Evolutionary conservation across 2,113 vertebrate genomes (phyloP), one percentile per base, ranked within the genome.

Genomic region (Galbula dea): DNA sequence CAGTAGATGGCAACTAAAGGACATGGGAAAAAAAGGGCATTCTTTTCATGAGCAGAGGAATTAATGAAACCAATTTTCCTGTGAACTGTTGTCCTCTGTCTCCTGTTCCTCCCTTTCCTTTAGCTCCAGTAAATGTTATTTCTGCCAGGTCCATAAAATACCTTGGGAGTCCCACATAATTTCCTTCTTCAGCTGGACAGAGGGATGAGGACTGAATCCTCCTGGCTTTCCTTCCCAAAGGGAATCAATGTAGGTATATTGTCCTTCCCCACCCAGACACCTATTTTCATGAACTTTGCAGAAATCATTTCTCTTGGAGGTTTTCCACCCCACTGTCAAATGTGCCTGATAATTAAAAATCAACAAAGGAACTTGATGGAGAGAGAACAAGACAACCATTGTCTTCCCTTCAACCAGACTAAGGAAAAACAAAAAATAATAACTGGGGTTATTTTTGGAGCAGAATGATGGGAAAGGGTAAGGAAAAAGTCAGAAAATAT

Each of bases 231-330:
- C n/a, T 22, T 86, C 16, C 27, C 6, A 0, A 29, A 81, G 11
- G 3, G 27, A 72, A 75, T 7, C 0, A 0, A 37, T 24, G 37
- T 0, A 0, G 4, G 0, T 3, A 10, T 43, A n/a, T 52, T 79
- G 23, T 73, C 49, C 37, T 84, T 75, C 11, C n/a, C 10, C 24
- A 79, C 13, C 2, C 24, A 65, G 12, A 36, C 41, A 69, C n/a
- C 10, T n/a, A 29, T 52, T 41, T 30, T 36, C 32, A 72, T 16
- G 21, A 74, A 55, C 10, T 39, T 5, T 61, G 61, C 48, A 87
- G 32, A 86, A 81, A 63, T n/a, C 3, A 0, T 32, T 43, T 71
- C 12, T 21, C 32, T 62, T 43, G 19, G 37, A 66, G 39, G 7
- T 27, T 75, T 93, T 63, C 36, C 12, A 36, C 7, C 37, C 26